Conservation (phyloP, 2,888 invertebrate genomes). For the Drosophila demipolita region DNA sequence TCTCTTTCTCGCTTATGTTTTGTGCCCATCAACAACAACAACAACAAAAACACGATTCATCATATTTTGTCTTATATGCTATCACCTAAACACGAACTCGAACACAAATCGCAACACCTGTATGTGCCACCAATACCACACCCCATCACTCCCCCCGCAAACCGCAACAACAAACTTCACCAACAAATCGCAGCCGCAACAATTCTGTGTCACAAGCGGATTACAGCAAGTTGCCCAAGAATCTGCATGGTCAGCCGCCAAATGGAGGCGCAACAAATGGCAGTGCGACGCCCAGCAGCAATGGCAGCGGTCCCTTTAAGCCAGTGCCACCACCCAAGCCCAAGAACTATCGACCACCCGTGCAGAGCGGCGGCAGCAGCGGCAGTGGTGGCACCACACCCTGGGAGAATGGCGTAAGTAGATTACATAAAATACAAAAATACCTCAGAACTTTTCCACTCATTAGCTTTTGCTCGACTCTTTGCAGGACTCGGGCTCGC, state of each 20-base stretch:
- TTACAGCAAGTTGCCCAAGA: conserved; percentile 86
- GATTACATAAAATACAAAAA: neutral
- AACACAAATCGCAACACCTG: conserved; percentile 21
- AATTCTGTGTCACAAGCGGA: conserved; percentile 88
- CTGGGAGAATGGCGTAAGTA: conserved; percentile 86
- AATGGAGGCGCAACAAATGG: conserved; percentile 74
- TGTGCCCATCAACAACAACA: conserved; percentile 46
- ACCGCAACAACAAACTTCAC: conserved; percentile 11
- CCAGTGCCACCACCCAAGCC: conserved; percentile 97
- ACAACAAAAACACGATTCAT: conserved; percentile 19
- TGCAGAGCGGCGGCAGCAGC: conserved; percentile 84
- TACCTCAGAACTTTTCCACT: neutral
- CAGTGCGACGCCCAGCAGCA: conserved; percentile 78
- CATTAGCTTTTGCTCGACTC: neutral
- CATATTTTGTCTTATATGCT: conserved; percentile 33
- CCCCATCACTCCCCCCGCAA: conserved; percentile 27
- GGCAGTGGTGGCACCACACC: conserved; percentile 74
- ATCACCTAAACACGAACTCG: conserved; percentile 21
- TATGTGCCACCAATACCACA: conserved; percentile 32
- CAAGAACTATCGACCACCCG: conserved; percentile 94
- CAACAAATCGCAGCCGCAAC: conserved; percentile 85
- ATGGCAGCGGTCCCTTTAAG: conserved; percentile 88
- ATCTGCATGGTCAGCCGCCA: conserved; percentile 80
- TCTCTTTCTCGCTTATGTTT: conserved; percentile 72
- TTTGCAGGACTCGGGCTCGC: conserved; percentile 83